phyloP scores from a whole-genome alignment of 2,797 vertebrate species.

The Enteromius trimaculatus region DNA sequence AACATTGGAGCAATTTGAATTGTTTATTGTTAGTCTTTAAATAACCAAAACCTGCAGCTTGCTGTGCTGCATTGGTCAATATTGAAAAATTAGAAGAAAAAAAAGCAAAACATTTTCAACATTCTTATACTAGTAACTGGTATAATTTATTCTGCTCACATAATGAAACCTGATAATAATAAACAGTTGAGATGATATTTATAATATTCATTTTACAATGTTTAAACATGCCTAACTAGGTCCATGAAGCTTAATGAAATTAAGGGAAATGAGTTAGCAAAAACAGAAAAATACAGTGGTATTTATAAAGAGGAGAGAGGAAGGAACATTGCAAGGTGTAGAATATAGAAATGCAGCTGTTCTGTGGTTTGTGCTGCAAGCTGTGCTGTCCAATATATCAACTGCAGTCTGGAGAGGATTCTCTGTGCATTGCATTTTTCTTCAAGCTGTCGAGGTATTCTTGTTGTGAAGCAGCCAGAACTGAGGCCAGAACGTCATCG shows the following conservation, averaged over 20 bases:
- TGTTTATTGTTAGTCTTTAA: conserved; percentile 31
- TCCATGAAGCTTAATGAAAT: conserved; percentile 59
- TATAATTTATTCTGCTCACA: conserved; percentile 26
- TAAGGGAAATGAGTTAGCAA: conserved; percentile 39
- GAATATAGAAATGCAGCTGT: conserved; percentile 30
- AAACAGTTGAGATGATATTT: conserved; percentile 29
- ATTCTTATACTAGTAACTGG: conserved; percentile 23
- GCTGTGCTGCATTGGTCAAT: background rate
- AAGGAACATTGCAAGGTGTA: conserved; percentile 14
- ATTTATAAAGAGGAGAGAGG: conserved; percentile 29
- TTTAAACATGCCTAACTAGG: conserved; percentile 84
- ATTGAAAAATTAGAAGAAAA: background rate
- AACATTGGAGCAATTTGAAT: conserved; percentile 5
- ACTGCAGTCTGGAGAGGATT: conserved; percentile 87
- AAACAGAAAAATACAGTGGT: conserved; percentile 19
- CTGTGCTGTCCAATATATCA: conserved; percentile 75
- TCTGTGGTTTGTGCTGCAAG: conserved; percentile 31
- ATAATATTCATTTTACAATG: conserved; percentile 67
- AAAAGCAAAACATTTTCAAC: background rate
- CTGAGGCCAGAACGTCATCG: conserved; percentile 90
- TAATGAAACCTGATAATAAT: conserved; percentile 34
- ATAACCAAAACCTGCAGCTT: conserved; percentile 15
- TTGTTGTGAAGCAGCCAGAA: conserved; percentile 91
- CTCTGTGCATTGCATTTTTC: conserved; percentile 80
- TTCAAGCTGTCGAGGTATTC: conserved; percentile 94